These are phyloP conservation scores for Sylvilagus floridanus DNA, from an alignment of 2,797 vertebrate species.

Conservation along the genomic window DNA sequence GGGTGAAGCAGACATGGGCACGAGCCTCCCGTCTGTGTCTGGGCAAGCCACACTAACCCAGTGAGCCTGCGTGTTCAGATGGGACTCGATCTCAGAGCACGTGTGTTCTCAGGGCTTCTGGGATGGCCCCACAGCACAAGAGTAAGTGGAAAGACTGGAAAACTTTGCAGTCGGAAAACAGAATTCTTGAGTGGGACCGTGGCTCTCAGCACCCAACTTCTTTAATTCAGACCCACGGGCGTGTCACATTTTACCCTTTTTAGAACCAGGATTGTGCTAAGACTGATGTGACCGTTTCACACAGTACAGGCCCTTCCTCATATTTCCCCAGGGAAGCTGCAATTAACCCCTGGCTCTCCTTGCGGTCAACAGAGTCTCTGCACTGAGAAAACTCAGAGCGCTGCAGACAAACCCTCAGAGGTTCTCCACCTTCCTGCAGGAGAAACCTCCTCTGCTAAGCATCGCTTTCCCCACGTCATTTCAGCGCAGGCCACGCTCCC, in stretches of 20 bases:
- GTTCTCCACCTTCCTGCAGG: not conserved
- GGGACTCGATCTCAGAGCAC: fast-evolving
- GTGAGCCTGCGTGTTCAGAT: not conserved
- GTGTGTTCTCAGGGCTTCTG: fast-evolving
- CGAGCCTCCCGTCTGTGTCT: not conserved
- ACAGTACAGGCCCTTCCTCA: not conserved
- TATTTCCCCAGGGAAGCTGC: not conserved
- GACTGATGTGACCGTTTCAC: fast-evolving
- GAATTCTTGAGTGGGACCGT: fast-evolving
- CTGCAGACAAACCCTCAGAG: not conserved
- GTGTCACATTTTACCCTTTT: not conserved
- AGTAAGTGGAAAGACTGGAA: not conserved
- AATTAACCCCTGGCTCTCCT: fast-evolving
- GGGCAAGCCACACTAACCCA: not conserved
- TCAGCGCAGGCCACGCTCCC: not conserved
- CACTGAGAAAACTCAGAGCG: not conserved
- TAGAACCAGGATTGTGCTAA: not conserved
- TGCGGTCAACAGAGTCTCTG: not conserved
- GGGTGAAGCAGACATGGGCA: not conserved
- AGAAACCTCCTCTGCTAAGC: fast-evolving
- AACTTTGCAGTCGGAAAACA: fast-evolving
- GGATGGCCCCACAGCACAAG: not conserved
- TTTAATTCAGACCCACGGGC: not conserved
- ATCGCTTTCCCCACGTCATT: not conserved
- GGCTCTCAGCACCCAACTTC: fast-evolving